Conservation (phyloP, 2,888 invertebrate species). For the Agrilus cyanescens region DNA sequence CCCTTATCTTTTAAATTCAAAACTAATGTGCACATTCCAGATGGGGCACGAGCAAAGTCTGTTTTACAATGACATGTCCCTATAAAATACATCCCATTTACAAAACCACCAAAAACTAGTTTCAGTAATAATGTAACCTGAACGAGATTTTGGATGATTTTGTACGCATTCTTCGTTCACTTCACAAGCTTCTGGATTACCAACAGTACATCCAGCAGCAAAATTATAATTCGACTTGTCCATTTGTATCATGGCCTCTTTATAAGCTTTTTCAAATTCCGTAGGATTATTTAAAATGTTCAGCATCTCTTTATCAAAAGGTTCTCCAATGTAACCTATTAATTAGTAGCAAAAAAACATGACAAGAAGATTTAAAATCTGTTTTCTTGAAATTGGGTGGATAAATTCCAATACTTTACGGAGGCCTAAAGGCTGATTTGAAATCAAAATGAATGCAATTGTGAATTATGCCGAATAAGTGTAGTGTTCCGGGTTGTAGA, state of each 20-base stretch:
- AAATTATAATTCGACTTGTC: slow-evolving; percentile 21
- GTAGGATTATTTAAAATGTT: slow-evolving; percentile 8
- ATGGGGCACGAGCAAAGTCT: slow-evolving; percentile 43
- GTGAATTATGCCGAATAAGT: too few species aligned
- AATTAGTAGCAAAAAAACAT: too few species aligned
- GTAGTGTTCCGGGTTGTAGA: too few species aligned
- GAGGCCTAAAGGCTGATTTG: too few species aligned
- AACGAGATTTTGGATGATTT: slow-evolving; percentile 41
- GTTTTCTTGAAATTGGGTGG: too few species aligned
- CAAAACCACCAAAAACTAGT: slow-evolving; percentile 6
- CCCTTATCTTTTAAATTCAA: slow-evolving; percentile 30
- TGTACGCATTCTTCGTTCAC: slow-evolving; percentile 59
- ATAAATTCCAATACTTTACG: too few species aligned
- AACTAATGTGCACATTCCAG: slow-evolving; percentile 25
- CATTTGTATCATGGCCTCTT: slow-evolving; percentile 9
- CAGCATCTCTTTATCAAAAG: slow-evolving; percentile 7
- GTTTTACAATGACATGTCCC: slow-evolving; percentile 63
- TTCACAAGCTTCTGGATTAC: slow-evolving; percentile 45
- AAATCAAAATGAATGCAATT: too few species aligned
- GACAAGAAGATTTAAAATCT: too few species aligned
- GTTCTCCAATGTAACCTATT: slow-evolving; percentile 2
- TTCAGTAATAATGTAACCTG: slow-evolving; percentile 19
- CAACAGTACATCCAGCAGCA: slow-evolving; percentile 44
- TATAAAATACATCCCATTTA: slow-evolving; percentile 11
- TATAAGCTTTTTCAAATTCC: slow-evolving; percentile 6